Evolutionary conservation across 2,113 vertebrate species (phyloP).

Genomic region (Amblyopsis rosae): DNA sequence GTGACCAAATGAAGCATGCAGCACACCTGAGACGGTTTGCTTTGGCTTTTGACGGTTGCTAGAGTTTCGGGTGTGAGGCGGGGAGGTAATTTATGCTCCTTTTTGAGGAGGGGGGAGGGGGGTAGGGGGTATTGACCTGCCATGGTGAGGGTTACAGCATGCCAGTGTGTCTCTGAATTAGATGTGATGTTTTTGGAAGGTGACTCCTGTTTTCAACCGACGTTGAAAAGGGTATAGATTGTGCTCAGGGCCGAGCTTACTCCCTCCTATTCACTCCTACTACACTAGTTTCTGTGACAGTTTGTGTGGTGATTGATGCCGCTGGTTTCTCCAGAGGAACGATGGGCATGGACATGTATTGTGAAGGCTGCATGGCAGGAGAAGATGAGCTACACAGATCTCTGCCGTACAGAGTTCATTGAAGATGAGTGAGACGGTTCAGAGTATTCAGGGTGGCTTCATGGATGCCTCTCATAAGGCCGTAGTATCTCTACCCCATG

Average conservation of each 20-base stretch:
- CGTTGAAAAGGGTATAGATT: too few relatives aligned
- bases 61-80: not conserved
- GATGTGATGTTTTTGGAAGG: not conserved
- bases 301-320: slow-evolving; percentile 45
- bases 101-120: not conserved
- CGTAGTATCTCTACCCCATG: too few relatives aligned
- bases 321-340: slow-evolving; percentile 47
- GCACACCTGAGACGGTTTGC: slow-evolving; percentile 45
- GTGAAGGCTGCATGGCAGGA: slow-evolving; percentile 34
- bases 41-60: slow-evolving; percentile 24
- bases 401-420: too few relatives aligned
- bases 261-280: not conserved
- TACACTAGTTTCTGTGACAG: slow-evolving; percentile 2
- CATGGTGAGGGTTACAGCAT: too few relatives aligned
- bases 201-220: not conserved
- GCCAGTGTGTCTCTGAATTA: too few relatives aligned
- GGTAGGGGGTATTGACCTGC: too few relatives aligned
- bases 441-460: not conserved
- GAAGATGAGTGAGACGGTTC: not conserved
- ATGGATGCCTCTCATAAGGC: too few relatives aligned
- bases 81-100: not conserved
- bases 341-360: slow-evolving; percentile 46
- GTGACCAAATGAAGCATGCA: slow-evolving; percentile 24
- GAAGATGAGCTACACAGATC: not conserved
- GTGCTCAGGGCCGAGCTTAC: too few relatives aligned